Conservation (phyloP, 1,140 invertebrate genomes). For the Aphelinus atriplicis region DNA sequence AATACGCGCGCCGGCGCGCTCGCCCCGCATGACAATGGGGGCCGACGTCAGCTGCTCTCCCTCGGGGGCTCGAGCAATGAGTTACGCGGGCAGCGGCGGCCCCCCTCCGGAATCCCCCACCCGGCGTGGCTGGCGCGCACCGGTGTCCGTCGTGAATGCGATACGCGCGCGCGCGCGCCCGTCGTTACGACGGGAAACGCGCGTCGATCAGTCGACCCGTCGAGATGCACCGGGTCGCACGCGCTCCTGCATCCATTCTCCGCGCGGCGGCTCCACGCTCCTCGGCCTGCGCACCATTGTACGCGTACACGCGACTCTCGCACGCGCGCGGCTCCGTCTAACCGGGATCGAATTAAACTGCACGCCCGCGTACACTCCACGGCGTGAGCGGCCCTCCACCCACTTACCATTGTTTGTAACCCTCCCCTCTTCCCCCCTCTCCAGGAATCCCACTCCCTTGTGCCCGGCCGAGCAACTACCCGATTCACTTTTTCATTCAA, state of each 20-base stretch:
- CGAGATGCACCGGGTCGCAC: conserved; percentile 47
- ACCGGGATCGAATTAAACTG: no score
- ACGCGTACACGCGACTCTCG: neutral
- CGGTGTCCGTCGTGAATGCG: conserved; percentile 44
- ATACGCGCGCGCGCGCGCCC: conserved; percentile 15
- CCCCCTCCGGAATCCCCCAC: conserved; percentile 25
- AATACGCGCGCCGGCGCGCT: conserved; percentile 48
- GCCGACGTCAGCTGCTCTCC: conserved; percentile 60
- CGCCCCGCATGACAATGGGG: conserved; percentile 51
- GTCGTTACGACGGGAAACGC: conserved; percentile 44
- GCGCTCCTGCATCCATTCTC: neutral
- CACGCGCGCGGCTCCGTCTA: neutral
- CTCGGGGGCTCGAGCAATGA: conserved; percentile 54
- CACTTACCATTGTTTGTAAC: neutral
- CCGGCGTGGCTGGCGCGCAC: conserved; percentile 26
- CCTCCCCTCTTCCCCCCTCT: neutral
- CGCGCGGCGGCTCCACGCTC: no score
- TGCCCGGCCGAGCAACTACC: no score
- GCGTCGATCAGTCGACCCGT: conserved; percentile 51
- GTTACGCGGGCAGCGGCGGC: conserved; percentile 58
- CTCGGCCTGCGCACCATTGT: conserved; percentile 3
- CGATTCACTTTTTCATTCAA: no score
- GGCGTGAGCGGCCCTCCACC: no score
- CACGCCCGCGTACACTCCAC: no score
- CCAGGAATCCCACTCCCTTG: no score